phyloP scores from a whole-genome alignment of 2,888 invertebrate genomes.

The Lydus trimaculatus region DNA sequence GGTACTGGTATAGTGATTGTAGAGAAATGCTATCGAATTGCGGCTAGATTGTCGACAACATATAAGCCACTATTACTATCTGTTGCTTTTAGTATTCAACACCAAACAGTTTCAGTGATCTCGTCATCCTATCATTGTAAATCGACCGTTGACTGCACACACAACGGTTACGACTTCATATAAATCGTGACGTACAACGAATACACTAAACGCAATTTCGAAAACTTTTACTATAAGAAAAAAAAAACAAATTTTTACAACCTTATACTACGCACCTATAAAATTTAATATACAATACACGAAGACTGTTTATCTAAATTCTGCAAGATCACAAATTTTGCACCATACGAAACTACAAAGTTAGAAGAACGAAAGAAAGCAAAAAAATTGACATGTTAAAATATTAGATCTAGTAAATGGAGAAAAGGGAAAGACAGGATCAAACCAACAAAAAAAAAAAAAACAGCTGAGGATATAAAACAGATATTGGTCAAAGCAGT shows the following conservation, averaged over 20 bases:
- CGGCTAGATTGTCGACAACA: background rate
- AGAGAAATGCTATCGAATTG: background rate
- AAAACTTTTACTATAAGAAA: background rate
- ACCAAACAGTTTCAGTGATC: conserved; percentile 43
- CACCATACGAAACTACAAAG: background rate
- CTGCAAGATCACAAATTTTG: background rate
- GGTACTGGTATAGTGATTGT: background rate
- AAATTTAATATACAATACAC: conserved; percentile 7
- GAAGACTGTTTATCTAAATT: background rate
- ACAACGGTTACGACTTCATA: conserved; percentile 39
- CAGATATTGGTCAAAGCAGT: conserved; percentile 1
- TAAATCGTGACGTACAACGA: conserved; percentile 41
- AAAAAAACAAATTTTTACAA: background rate
- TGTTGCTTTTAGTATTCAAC: conserved; percentile 44
- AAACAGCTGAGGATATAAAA: background rate
- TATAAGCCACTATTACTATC: conserved; percentile 21
- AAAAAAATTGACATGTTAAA: conserved; percentile 5
- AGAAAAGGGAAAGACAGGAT: conserved; percentile 4
- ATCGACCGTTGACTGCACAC: conserved; percentile 45
- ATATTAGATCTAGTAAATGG: conserved; percentile 7
- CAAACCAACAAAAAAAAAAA: background rate
- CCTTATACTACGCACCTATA: background rate
- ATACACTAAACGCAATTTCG: conserved; percentile 27
- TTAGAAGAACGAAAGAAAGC: background rate
- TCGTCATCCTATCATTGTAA: conserved; percentile 47